Percentiles rank a stretch among this genome's conserved stretches.
Evolutionary conservation across 2,113 vertebrate species (phyloP).

Genomic region (Scophthalmus maximus): DNA sequence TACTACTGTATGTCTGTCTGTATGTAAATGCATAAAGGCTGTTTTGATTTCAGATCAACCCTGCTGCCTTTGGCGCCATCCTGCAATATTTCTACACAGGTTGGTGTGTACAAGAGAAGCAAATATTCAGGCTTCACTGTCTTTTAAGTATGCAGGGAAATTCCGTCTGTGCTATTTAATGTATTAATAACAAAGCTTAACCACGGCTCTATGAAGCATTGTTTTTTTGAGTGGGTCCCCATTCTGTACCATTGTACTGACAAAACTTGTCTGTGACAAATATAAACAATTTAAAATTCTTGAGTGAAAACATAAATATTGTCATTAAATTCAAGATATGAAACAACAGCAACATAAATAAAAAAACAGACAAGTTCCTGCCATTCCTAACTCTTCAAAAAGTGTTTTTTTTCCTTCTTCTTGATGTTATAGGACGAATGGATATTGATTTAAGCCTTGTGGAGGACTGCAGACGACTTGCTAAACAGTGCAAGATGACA

Average conservation of each 20-base stretch:
- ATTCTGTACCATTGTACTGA: background rate
- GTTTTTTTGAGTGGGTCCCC: background rate
- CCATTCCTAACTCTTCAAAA: background rate
- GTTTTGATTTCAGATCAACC: slow-evolving; percentile 88
- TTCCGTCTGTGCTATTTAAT: background rate
- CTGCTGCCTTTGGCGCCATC: slow-evolving; percentile 92
- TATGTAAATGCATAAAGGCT: background rate
- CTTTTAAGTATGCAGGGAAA: background rate
- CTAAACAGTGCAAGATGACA: slow-evolving; percentile 94
- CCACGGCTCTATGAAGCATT: background rate
- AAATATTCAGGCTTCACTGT: background rate
- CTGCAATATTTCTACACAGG: slow-evolving; percentile 97
- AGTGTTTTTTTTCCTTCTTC: background rate
- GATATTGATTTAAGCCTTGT: slow-evolving; percentile 92
- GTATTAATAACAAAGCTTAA: background rate
- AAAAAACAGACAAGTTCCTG: background rate
- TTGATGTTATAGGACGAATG: slow-evolving; percentile 83
- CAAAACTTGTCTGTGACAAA: background rate
- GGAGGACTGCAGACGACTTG: slow-evolving; percentile 91
- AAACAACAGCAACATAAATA: background rate
- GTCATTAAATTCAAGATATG: too few relatives aligned
- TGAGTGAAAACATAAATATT: background rate
- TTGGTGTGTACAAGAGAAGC: slow-evolving; percentile 64
- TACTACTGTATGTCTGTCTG: too few relatives aligned
- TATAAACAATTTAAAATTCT: background rate